These are phyloP conservation scores for Drosophila rufa DNA, from an alignment of 1,140 invertebrate species.

Conservation along the genomic window DNA sequence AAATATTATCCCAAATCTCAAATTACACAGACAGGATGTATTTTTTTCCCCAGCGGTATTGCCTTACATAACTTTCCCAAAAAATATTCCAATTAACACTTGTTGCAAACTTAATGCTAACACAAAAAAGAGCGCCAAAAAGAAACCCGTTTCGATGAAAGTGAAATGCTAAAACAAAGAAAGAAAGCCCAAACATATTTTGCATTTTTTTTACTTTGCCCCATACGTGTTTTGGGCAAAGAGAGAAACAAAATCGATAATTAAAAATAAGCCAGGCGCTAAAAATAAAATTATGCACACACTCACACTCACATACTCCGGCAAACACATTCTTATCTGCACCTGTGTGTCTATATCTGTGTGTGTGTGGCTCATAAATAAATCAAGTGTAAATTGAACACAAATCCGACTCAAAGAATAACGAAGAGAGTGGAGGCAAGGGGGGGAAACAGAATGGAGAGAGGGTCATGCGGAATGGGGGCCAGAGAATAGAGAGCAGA, in stretches of 20 bases:
- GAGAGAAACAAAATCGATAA: conserved; percentile 59
- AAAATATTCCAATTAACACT: conserved; percentile 23
- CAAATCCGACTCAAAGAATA: conserved; percentile 45
- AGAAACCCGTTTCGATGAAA: conserved; percentile 37
- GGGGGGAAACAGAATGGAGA: conserved; percentile 8
- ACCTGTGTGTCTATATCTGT: conserved; percentile 17
- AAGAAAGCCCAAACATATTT: conserved; percentile 17
- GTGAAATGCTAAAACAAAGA: conserved; percentile 13
- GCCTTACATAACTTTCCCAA: conserved; percentile 10
- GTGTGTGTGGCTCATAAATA: conserved; percentile 46
- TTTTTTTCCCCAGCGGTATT: not conserved
- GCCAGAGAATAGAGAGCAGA: conserved; percentile 7
- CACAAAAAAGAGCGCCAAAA: not conserved
- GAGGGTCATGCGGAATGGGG: not conserved
- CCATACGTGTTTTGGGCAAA: conserved; percentile 15
- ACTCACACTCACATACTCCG: conserved; percentile 15
- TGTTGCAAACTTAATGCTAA: conserved; percentile 21
- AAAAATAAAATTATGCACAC: conserved; percentile 65
- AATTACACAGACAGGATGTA: not conserved
- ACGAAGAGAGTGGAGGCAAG: not conserved
- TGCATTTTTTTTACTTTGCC: conserved; percentile 15
- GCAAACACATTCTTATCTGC: conserved; percentile 13
- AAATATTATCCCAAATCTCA: too few species aligned
- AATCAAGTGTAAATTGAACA: conserved; percentile 68
- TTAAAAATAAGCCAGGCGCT: conserved; percentile 70